These are phyloP conservation scores for Galaxias olidus DNA, from an alignment of 2,797 vertebrate species.

Conservation along the genomic window DNA sequence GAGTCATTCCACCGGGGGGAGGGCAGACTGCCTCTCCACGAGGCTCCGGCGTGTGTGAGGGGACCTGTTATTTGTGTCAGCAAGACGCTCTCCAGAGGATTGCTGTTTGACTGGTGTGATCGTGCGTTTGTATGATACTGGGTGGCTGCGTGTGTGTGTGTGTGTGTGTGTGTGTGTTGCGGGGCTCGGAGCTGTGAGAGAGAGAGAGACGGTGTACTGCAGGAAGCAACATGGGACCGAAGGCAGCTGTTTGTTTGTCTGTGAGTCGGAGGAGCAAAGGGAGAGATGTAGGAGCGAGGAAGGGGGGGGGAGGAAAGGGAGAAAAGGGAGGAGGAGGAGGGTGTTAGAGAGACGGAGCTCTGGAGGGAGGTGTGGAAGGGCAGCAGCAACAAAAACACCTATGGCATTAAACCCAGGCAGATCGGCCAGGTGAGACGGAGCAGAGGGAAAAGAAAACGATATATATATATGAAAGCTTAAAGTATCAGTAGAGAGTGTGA, in stretches of 20 bases:
- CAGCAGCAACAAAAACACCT: constrained; percentile 64
- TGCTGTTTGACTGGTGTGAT: constrained; percentile 56
- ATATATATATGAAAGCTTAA: constrained; percentile 58
- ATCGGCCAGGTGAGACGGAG: constrained; percentile 50
- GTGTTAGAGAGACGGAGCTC: constrained; percentile 29
- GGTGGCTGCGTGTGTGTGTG: background rate
- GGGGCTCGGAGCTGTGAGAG: constrained; percentile 56
- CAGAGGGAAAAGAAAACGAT: constrained; percentile 17
- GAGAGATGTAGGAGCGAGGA: background rate
- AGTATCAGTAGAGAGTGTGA: constrained; percentile 22
- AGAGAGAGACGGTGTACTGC: constrained; percentile 48
- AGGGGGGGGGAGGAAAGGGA: no score
- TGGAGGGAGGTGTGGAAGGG: constrained; percentile 63
- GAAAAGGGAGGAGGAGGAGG: constrained; percentile 14
- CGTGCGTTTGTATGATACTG: constrained; percentile 37
- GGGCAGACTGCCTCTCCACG: constrained; percentile 21
- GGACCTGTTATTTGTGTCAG: constrained; percentile 67
- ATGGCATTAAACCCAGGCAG: constrained; percentile 52
- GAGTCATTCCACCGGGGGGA: constrained; percentile 56
- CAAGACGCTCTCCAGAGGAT: constrained; percentile 52
- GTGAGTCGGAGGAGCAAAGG: constrained; percentile 36
- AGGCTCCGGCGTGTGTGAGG: constrained; percentile 21
- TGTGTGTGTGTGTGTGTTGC: constrained; percentile 14
- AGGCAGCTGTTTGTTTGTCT: constrained; percentile 75
- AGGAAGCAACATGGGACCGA: constrained; percentile 63